Percentiles rank a stretch among this genome's conserved stretches.
Evolutionary conservation across 2,888 invertebrate genomes (phyloP).

Genomic region (Lasioglossum pauxillum): DNA sequence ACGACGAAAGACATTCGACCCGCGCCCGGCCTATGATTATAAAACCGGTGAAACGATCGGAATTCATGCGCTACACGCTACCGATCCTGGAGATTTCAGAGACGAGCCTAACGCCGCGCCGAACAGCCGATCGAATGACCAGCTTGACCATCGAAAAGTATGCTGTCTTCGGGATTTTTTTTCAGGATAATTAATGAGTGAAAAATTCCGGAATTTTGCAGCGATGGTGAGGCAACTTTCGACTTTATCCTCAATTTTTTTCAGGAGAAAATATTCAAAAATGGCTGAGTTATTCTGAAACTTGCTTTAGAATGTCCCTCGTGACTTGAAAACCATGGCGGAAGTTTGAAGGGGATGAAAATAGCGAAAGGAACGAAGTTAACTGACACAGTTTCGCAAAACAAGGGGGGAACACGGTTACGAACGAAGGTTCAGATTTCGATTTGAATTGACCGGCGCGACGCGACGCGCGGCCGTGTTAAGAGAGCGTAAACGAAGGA

Average conservation of each 20-base stretch:
- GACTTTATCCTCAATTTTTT: not conserved
- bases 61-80: not conserved
- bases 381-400: not conserved
- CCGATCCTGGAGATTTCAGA: not conserved
- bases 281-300: not conserved
- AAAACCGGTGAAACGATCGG: not conserved
- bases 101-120: too few relatives aligned
- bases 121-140: too few relatives aligned
- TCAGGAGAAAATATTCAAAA: not conserved
- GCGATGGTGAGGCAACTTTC: not conserved
- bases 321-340: not conserved
- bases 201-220: not conserved
- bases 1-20: not conserved
- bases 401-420: not conserved
- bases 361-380: not conserved
- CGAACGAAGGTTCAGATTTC: not conserved
- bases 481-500: slow-evolving; percentile 2
- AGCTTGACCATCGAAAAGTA: not conserved
- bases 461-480: not conserved
- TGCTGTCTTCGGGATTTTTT: not conserved
- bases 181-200: not conserved
- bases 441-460: not conserved
- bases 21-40: not conserved
- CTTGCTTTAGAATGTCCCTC: not conserved
- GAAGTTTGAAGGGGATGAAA: not conserved